phyloP scores from a whole-genome alignment of 2,797 vertebrate species.

The Hypotaenidia philippensis region DNA sequence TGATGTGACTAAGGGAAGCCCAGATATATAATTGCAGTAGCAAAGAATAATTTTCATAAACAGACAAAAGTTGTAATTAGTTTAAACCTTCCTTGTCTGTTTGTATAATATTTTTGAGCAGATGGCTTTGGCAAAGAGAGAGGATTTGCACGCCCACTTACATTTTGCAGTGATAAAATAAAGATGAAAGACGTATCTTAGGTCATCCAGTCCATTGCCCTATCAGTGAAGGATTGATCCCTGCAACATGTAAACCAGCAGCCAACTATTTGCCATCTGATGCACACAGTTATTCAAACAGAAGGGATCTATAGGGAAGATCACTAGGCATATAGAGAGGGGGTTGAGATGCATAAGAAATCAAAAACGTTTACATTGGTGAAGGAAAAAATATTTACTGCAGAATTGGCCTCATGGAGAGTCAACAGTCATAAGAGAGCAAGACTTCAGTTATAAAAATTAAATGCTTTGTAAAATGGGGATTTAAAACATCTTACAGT shows the following conservation, averaged over 20 bases:
- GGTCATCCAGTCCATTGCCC: conserved; percentile 52
- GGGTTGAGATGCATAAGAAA: conserved; percentile 46
- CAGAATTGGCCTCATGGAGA: conserved; percentile 57
- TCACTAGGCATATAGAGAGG: conserved; percentile 31
- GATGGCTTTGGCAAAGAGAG: conserved; percentile 73
- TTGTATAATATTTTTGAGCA: conserved; percentile 68
- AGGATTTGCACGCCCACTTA: conserved; percentile 67
- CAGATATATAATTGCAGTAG: not conserved
- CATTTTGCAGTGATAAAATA: conserved; percentile 71
- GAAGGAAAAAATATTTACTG: conserved; percentile 69
- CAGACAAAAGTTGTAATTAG: conserved; percentile 66
- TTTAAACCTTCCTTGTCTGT: conserved; percentile 62
- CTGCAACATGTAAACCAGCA: conserved; percentile 56
- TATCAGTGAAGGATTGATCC: conserved; percentile 53
- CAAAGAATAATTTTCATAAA: conserved; percentile 43
- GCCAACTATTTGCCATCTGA: conserved; percentile 54
- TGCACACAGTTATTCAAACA: conserved; percentile 33
- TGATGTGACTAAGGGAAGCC: not conserved
- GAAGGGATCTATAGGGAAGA: conserved; percentile 60
- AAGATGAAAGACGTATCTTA: conserved; percentile 64
- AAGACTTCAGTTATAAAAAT: conserved; percentile 24
- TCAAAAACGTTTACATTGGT: conserved; percentile 56
- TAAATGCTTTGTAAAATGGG: conserved; percentile 12
- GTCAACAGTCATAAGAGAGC: conserved; percentile 40
- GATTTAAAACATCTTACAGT: not conserved